Base-by-base conservation (phyloP, 2,888 invertebrate genomes). In the Aphrophora alni region DNA sequence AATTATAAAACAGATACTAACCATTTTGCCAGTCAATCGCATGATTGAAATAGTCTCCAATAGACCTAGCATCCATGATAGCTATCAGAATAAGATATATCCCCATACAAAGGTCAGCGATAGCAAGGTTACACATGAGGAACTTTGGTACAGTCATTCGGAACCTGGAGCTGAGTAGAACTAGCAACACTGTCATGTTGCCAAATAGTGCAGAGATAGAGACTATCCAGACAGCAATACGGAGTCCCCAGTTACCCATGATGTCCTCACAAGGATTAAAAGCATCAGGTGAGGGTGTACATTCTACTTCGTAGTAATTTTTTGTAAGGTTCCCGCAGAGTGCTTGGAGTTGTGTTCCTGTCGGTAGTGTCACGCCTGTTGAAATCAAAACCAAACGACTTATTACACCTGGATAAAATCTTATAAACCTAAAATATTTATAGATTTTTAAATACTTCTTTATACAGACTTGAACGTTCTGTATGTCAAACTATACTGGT, bases 21-120 rank as follows among this genome's bases (percentile, higher is more conserved):
- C 90, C 91, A 85, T 91, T 90, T 87, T 93, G 93, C 93, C 93
- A 93, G 85, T 91, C 90, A 70, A 93, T 92, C 38, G 93, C 93
- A 85, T 91, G 90, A 86, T 92, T 93, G 87, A 93, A 93, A 86
- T 93, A 93, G 75, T 90, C 90, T 10, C 93, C 92, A 38, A 92
- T 89, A 1, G 93, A 92, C 59, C 90, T 89, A 0, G 91, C 89
- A 86, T 93, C 93, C 71, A 92, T 90, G 17, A 91, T 89, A 0
- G 93, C 93, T 82, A 93, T 90, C 38, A 89, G 85, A 0, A 92
- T 89, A 73, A 93, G 88, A 87, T 93, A 93, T 14, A 92, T 86
- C 0, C 92, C 93, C 89, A 93, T 93, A 85, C 91, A 91, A 81
- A 93, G 89, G 87, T 93, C 93, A n/a, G 93, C 93, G 70, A 91